Base-by-base conservation (phyloP, 2,797 vertebrate species). In the Acanthurus lineatus region DNA sequence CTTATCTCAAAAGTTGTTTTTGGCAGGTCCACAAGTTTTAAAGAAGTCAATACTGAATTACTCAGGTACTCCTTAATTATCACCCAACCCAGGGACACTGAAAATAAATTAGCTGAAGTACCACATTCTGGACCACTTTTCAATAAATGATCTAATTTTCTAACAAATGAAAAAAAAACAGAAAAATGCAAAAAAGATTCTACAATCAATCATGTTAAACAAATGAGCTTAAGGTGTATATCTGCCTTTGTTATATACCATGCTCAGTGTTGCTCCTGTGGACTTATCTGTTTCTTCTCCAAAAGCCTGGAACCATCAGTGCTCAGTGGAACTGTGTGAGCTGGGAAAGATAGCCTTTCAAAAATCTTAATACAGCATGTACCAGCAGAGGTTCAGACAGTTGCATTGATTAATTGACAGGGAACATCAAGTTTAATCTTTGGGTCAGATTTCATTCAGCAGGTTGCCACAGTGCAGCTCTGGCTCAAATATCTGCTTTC, bases 341-440 rank as follows among this genome's bases (percentile, higher is more conserved):
- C 19, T 48, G 4, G 4, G 9, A n/a, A 45, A 57, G 28, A 44
- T 12, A 19, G 48, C 15, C 56, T 76, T 63, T 74, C 1, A 70
- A 47, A 57, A 44, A 2, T 8, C 45, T 17, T 42, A 11, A 9
- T 72, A 59, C 40, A 47, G 16, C 28, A 42, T 60, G 16, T 22
- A 59, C 45, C 48, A 22, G 47, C 54, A 32, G 63, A 66, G 60
- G 64, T 38, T 61, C 58, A 74, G 35, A 75, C 25, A 60, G 56
- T 7, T 9, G 17, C 73, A 83, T 70, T 57, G 85, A 85, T 76
- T 86, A 45, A 83, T 73, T 71, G 79, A 81, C 57, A 45, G 40
- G 15, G 66, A 79, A 77, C 70, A 67, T 67, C n/a, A 20, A n/a
- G 59, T 70, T 73, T 38, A 85, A 86, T 81, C 66, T 62, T 3